phyloP scores from a whole-genome alignment of 2,797 vertebrate genomes.

The Danio aesculapii region DNA sequence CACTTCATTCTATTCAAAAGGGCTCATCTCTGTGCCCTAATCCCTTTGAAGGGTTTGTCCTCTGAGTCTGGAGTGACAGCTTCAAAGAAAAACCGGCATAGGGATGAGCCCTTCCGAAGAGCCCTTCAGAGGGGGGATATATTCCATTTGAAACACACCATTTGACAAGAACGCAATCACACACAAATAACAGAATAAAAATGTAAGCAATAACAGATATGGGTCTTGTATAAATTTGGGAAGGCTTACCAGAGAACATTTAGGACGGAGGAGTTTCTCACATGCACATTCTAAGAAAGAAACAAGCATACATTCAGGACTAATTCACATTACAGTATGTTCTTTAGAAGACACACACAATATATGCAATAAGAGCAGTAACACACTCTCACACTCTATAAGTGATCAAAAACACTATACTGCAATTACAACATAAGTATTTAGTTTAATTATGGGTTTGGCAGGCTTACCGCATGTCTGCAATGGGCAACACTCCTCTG shows the following conservation, averaged over 20 bases:
- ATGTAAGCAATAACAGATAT: neutral
- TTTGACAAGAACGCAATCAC: neutral
- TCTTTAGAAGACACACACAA: conserved; percentile 2
- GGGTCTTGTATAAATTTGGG: neutral
- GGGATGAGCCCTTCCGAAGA: no score
- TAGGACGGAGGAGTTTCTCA: conserved; percentile 84
- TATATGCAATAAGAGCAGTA: conserved; percentile 10
- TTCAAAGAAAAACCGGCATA: no score
- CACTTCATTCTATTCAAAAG: no score
- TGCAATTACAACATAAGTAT: neutral
- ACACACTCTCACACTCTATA: neutral
- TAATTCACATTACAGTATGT: neutral
- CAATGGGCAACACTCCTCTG: conserved; percentile 87
- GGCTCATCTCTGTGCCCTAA: no score
- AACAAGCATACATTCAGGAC: conserved; percentile 11
- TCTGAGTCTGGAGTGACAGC: no score
- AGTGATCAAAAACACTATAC: neutral
- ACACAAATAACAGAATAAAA: neutral
- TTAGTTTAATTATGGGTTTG: neutral
- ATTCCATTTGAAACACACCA: no score
- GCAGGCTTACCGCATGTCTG: conserved; percentile 86
- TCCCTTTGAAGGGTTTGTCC: no score
- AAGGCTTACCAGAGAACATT: conserved; percentile 87
- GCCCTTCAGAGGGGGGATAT: no score
- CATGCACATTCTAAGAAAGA: conserved; percentile 88